These are phyloP conservation scores for Tragelaphus scriptus DNA, from an alignment of 2,113 vertebrate species.

Conservation along the genomic window DNA sequence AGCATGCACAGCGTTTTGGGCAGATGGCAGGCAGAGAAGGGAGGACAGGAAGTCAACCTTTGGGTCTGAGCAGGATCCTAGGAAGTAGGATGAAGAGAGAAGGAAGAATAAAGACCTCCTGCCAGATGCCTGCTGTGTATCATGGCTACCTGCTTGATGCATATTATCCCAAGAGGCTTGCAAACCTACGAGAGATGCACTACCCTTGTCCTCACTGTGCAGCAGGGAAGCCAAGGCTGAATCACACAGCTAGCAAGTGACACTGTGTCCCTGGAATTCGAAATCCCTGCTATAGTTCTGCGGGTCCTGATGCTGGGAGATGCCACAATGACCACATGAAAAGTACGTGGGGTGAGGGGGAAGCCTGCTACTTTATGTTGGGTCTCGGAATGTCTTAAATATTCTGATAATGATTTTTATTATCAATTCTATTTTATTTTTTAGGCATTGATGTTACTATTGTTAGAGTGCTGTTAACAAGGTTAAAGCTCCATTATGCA, in stretches of 20 bases:
- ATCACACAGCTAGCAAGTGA: not conserved
- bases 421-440: not conserved
- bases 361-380: not conserved
- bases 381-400: not conserved
- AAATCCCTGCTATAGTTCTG: not conserved
- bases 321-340: rapidly evolving
- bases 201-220: rapidly evolving
- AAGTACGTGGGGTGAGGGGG: rapidly evolving
- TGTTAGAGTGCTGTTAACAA: not conserved
- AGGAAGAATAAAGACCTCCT: no score
- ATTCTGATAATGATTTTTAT: not conserved
- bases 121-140: not conserved
- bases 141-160: rapidly evolving
- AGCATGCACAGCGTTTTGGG: rapidly evolving
- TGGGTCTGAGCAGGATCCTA: no score
- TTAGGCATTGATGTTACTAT: not conserved
- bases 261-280: not conserved
- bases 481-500: not conserved
- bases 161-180: not conserved
- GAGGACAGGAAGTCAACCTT: no score
- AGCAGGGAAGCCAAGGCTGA: not conserved
- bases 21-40: not conserved
- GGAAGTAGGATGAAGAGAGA: not conserved
- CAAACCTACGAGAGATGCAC: rapidly evolving
- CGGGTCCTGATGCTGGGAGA: not conserved